Evolutionary conservation across 2,797 vertebrate genomes (phyloP).

Genomic region (Gobionotothen gibberifrons): DNA sequence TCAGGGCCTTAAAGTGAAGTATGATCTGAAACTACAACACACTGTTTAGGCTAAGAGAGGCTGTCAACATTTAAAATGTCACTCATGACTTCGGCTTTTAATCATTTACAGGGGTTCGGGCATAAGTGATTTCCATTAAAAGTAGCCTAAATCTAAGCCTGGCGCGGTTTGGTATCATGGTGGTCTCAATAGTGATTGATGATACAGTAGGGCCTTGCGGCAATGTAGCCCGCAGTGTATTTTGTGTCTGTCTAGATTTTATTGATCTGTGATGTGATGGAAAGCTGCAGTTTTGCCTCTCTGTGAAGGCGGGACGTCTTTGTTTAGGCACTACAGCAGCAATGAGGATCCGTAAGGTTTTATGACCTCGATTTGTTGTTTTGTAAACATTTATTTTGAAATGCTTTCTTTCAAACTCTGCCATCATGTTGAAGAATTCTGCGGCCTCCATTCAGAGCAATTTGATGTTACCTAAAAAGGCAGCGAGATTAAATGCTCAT

Average conservation of each 20-base stretch:
- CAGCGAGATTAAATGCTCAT: constrained; percentile 54
- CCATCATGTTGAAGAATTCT: constrained; percentile 23
- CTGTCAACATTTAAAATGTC: constrained; percentile 52
- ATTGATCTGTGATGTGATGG: constrained; percentile 52
- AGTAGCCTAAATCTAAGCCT: constrained; percentile 53
- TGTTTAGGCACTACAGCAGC: constrained; percentile 17
- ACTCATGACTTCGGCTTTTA: constrained; percentile 61
- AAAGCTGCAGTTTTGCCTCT: constrained; percentile 42
- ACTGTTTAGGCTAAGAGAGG: constrained; percentile 16
- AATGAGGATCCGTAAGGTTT: constrained; percentile 21
- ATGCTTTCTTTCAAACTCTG: constrained; percentile 33
- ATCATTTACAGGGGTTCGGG: constrained; percentile 62
- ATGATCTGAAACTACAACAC: constrained; percentile 21
- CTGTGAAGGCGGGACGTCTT: constrained; percentile 47
- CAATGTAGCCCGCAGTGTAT: constrained; percentile 46
- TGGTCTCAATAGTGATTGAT: constrained; percentile 72
- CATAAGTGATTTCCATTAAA: constrained; percentile 56
- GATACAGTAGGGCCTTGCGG: constrained; percentile 59
- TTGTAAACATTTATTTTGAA: constrained; percentile 42
- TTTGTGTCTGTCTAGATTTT: constrained; percentile 49
- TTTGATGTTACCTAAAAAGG: constrained; percentile 54
- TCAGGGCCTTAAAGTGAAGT: background rate
- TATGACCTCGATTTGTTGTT: constrained; percentile 41
- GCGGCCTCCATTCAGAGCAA: constrained; percentile 33
- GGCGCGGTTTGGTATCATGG: constrained; percentile 64